Base-by-base conservation (phyloP, 2,797 vertebrate species). In the Garrulus glandarius region DNA sequence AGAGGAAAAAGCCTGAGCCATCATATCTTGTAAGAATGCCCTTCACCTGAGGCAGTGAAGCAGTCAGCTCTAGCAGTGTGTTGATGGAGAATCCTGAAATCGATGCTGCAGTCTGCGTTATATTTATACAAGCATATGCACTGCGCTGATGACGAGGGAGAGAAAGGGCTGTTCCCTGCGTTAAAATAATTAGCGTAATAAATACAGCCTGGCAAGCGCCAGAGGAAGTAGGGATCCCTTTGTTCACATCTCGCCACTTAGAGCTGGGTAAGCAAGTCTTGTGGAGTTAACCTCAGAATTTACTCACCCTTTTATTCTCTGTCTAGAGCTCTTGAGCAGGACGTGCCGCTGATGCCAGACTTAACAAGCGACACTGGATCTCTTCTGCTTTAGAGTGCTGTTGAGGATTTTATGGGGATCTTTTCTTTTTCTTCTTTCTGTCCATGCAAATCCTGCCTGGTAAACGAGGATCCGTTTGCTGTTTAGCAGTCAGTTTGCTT, bases 151-250 rank as follows among this genome's bases (percentile, higher is more conserved):
- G 89, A 70, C 7, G 9, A 72, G 41, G 75, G 79, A 49, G 68
- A 87, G 87, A 82, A 92, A 89, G 85, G 93, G 83, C 71, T 84
- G 84, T 59, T 93, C 91, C 77, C 75, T 37, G 82, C 14, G 4
- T 96, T 96, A 68, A 83, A 94, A 77, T 75, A 95, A 92, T 93
- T 79, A 85, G 68, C 55, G 76, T 77, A 85, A 88, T 93, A 95
- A 87, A 83, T 87, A 89, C 39, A 86, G 85, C 78, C 76, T 83
- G 52, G 65, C 5, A 32, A 95, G 91, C 55, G 7, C 75, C 69
- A 39, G 85, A 55, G 86, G 91, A 84, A 74, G 68, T 26, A 53
- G 55, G 60, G 46, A 85, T 82, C 71, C 85, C 61, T 96, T 93
- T 93, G 88, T 93, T 96, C 92, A 22, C 56, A 63, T 89, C 70